Evolutionary conservation across 2,888 invertebrate species (phyloP).

Genomic region (Microplitis deprimator): DNA sequence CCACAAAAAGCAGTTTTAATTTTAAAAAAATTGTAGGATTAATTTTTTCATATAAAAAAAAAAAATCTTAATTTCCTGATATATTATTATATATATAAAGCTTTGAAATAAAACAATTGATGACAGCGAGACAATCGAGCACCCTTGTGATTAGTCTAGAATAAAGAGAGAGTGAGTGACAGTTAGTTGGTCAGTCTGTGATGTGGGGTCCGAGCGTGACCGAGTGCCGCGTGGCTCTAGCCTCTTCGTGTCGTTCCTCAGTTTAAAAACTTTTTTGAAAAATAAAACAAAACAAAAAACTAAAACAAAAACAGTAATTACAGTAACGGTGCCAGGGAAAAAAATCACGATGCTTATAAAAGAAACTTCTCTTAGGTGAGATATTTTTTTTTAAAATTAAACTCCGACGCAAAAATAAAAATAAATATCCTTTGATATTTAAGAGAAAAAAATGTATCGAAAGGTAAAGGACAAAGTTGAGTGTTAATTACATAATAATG

Average conservation of each 20-base stretch:
- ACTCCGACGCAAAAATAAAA: conserved; percentile 4
- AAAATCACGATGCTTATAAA: conserved; percentile 66
- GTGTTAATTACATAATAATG: not conserved
- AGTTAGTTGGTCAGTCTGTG: conserved; percentile 60
- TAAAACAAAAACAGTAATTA: conserved; percentile 6
- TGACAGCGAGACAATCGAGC: conserved; percentile 7
- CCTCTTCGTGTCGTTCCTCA: conserved; percentile 62
- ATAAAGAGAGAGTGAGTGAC: conserved; percentile 21
- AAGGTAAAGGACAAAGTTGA: not conserved
- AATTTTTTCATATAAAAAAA: too few relatives aligned
- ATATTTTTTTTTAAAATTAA: conserved; percentile 27
- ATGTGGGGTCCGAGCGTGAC: conserved; percentile 65
- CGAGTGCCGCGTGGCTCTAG: conserved; percentile 54
- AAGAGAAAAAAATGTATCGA: conserved; percentile 8
- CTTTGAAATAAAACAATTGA: conserved; percentile 2
- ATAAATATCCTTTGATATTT: conserved; percentile 1
- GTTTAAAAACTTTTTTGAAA: conserved; percentile 50
- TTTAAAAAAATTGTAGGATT: too few relatives aligned
- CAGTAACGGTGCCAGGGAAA: not conserved
- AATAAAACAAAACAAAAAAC: conserved; percentile 47
- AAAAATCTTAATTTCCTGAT: too few relatives aligned
- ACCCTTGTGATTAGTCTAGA: conserved; percentile 1
- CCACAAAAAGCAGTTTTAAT: too few relatives aligned
- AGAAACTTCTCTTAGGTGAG: conserved; percentile 69
- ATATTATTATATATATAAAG: too few relatives aligned